Percentiles rank a stretch among this genome's conserved stretches.
Evolutionary conservation across 2,888 invertebrate species (phyloP).

Genomic region (Griposia aprilina): DNA sequence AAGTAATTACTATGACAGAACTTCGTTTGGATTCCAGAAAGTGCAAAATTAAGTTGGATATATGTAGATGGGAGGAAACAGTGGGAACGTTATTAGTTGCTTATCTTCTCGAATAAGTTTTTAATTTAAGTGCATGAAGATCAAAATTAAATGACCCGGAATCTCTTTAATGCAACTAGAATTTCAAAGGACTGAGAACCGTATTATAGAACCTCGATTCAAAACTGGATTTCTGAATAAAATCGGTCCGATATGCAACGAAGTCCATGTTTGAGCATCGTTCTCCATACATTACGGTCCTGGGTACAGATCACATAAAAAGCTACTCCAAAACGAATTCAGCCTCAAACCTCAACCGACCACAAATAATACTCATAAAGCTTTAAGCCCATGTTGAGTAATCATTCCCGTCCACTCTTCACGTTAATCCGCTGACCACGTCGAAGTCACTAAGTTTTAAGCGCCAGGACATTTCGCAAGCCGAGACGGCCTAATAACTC

Average conservation of each 20-base stretch:
- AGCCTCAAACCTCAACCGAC: conserved; percentile 9
- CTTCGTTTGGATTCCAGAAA: conserved; percentile 46
- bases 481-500: conserved; percentile 64
- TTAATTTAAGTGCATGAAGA: conserved; percentile 6
- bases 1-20: conserved; percentile 65
- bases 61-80: conserved; percentile 36
- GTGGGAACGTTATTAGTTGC: conserved; percentile 16
- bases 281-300: background rate
- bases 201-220: background rate
- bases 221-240: background rate
- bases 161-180: background rate
- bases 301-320: background rate
- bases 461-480: conserved; percentile 63
- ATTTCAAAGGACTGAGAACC: background rate
- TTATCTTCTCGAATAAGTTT: conserved; percentile 13
- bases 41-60: conserved; percentile 39
- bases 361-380: conserved; percentile 39
- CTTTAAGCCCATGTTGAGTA: conserved; percentile 29
- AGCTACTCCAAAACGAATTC: conserved; percentile 1
- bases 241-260: background rate
- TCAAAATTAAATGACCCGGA: background rate
- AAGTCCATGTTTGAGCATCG: background rate
- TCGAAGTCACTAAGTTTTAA: conserved; percentile 64
- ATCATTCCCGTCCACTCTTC: conserved; percentile 34
- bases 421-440: conserved; percentile 60